A percentile compares a stretch with the other conserved stretches of the same genome.
Evolutionary conservation across 1,140 invertebrate species (phyloP).

Genomic region (Wasmannia auropunctata): DNA sequence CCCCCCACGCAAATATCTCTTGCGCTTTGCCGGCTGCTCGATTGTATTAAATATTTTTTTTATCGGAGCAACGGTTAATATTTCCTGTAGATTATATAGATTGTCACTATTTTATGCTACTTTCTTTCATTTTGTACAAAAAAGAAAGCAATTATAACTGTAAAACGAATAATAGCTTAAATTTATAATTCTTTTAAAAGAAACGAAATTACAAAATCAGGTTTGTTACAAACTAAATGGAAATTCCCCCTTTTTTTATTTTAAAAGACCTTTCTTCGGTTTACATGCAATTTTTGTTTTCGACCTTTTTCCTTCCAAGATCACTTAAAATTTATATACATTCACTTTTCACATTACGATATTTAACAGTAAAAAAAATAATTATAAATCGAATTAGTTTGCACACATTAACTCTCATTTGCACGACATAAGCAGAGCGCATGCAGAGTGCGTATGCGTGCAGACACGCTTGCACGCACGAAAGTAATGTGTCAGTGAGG

Average conservation of each 20-base stretch:
- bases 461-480: not conserved
- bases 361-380: not conserved
- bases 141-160: not conserved
- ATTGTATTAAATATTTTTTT: not conserved
- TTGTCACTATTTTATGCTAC: not conserved
- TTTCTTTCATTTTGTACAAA: not conserved
- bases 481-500: not conserved
- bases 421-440: not conserved
- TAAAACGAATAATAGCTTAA: not conserved
- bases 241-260: not conserved
- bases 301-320: not conserved
- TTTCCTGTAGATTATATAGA: not conserved
- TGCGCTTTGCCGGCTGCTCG: not conserved
- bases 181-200: too few relatives aligned
- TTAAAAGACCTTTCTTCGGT: not conserved
- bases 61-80: constrained; percentile 1
- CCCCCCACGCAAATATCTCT: constrained; percentile 29
- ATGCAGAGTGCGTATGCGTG: not conserved
- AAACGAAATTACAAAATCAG: not conserved
- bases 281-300: not conserved
- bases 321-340: not conserved
- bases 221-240: not conserved
- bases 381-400: constrained; percentile 1
- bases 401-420: not conserved
- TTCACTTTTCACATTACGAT: not conserved